These are phyloP conservation scores for Muricea muricata DNA, from an alignment of 92 coral and sea anemone genomes.

Conservation along the genomic window DNA sequence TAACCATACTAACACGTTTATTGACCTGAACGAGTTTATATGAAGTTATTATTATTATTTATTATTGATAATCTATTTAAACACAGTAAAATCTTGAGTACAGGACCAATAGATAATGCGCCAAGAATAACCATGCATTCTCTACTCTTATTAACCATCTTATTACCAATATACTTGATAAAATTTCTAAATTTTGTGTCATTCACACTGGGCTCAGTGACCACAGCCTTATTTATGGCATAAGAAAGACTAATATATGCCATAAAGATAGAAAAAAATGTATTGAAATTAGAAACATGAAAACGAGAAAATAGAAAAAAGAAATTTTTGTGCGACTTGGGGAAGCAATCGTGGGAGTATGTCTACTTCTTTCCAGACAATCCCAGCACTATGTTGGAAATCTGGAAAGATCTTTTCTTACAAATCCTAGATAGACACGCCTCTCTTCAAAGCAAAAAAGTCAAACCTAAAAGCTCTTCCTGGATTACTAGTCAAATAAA, in stretches of 20 bases:
- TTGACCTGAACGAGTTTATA: too few relatives aligned
- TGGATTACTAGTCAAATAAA: neutral
- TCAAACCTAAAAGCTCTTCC: neutral
- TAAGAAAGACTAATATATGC: neutral
- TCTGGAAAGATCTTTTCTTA: neutral
- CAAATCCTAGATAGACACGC: slow-evolving; percentile 4
- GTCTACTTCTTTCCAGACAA: neutral
- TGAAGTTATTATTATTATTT: too few relatives aligned
- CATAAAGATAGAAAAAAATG: neutral
- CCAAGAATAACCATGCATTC: neutral
- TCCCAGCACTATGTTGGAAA: slow-evolving; percentile 2
- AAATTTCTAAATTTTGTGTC: neutral
- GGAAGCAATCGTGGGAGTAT: neutral
- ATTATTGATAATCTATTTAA: too few relatives aligned
- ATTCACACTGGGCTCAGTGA: neutral
- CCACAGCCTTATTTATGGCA: neutral
- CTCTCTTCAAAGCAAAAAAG: neutral
- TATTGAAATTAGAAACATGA: neutral
- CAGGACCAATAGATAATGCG: neutral
- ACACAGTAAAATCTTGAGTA: too few relatives aligned
- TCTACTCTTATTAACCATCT: neutral
- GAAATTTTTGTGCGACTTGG: neutral
- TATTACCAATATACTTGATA: neutral
- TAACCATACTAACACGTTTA: too few relatives aligned
- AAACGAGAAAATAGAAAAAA: neutral